Evolutionary conservation across 2,113 vertebrate genomes (phyloP).

Genomic region (Ancistrus triradiatus): DNA sequence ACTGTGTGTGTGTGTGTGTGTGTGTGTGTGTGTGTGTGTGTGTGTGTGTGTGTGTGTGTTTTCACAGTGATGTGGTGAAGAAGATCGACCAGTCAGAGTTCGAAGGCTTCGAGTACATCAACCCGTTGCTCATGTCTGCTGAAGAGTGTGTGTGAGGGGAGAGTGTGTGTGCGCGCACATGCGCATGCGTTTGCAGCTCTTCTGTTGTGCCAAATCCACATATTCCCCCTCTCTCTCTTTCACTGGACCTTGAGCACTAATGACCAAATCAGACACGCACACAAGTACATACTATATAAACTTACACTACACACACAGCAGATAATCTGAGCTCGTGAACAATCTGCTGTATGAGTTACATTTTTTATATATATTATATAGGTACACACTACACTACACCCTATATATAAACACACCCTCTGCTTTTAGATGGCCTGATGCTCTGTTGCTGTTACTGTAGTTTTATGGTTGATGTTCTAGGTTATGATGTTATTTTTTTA

Average conservation of each 20-base stretch:
- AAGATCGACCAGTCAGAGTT: constrained; percentile 99
- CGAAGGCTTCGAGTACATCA: constrained; percentile 99
- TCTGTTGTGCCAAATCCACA: not conserved
- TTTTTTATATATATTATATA: too few species aligned
- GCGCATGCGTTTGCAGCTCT: not conserved
- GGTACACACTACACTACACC: constrained; percentile 2
- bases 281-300: not conserved
- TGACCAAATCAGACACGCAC: constrained; percentile 39
- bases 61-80: constrained; percentile 84
- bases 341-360: too few species aligned
- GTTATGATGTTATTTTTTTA: constrained; percentile 9
- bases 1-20: not conserved
- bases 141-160: constrained; percentile 91
- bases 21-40: constrained; percentile 16
- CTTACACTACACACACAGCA: not conserved
- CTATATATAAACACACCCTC: not conserved
- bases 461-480: too few species aligned
- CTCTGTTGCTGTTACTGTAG: too few species aligned
- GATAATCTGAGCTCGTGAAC: too few species aligned
- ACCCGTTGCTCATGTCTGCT: constrained; percentile 96
- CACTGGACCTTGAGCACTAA: constrained; percentile 1
- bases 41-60: constrained; percentile 14
- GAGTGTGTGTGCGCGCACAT: not conserved
- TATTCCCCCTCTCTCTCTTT: too few species aligned
- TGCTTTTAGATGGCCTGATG: constrained; percentile 5